Percentiles rank a stretch among this genome's conserved stretches.
Conservation (phyloP, 2,888 invertebrate species). For the Eucriotettix oculatus region DNA sequence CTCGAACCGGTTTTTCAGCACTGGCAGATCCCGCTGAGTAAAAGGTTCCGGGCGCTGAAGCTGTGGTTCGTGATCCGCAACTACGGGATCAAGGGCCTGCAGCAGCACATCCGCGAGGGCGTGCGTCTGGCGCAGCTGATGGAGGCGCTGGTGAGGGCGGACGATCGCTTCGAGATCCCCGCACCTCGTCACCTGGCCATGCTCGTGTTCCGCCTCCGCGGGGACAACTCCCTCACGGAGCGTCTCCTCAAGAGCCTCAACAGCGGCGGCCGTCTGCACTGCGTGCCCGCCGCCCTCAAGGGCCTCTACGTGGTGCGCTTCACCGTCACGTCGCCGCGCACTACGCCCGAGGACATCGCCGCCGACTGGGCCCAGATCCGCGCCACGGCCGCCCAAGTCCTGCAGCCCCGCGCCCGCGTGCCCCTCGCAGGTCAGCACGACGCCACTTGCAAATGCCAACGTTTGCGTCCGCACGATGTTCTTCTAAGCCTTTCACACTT, state of each 20-base stretch:
- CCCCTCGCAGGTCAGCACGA: conserved; percentile 48
- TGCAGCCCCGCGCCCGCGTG: conserved; percentile 44
- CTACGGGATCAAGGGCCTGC: conserved; percentile 78
- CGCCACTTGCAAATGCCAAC: too few relatives aligned
- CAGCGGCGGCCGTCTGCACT: conserved; percentile 73
- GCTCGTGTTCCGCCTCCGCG: conserved; percentile 78
- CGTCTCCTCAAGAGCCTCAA: conserved; percentile 73
- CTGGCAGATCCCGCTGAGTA: conserved; percentile 93
- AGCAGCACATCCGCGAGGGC: conserved; percentile 80
- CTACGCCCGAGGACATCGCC: conserved; percentile 34
- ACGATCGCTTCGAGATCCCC: conserved; percentile 69
- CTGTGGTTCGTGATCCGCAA: conserved; percentile 94
- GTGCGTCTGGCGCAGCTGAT: conserved; percentile 81
- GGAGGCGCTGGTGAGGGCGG: conserved; percentile 67
- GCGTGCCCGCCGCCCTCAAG: conserved; percentile 86
- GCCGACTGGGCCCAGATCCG: conserved; percentile 81
- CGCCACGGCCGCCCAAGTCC: conserved; percentile 50
- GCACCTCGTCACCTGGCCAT: conserved; percentile 72
- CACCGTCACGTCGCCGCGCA: conserved; percentile 75
- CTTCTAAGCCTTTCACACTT: too few relatives aligned
- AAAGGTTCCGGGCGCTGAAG: conserved; percentile 81
- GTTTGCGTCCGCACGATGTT: too few relatives aligned
- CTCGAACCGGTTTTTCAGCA: conserved; percentile 33
- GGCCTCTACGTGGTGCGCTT: conserved; percentile 42
- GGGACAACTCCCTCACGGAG: conserved; percentile 79